Percentiles rank a stretch among this genome's conserved stretches.
These are phyloP conservation scores for Hippocampus kuda DNA, from an alignment of 2,797 vertebrate genomes.

Conservation along the genomic window DNA sequence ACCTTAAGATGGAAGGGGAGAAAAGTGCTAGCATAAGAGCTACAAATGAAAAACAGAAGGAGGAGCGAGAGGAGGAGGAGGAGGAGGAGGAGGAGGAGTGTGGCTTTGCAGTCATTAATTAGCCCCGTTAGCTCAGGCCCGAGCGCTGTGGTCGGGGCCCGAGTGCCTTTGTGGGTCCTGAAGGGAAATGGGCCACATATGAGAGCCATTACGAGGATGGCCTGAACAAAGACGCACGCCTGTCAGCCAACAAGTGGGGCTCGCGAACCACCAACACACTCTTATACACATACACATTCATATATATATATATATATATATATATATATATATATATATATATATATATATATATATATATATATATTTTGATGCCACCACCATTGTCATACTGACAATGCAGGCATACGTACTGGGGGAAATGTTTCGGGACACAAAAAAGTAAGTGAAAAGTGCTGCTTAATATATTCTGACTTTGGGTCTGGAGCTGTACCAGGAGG, in stretches of 20 bases:
- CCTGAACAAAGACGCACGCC: conserved; percentile 92
- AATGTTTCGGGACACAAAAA: too few relatives aligned
- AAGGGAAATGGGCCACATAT: conserved; percentile 84
- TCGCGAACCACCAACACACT: conserved; percentile 26
- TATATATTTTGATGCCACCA: neutral
- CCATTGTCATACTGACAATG: neutral
- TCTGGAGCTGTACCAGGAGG: too few relatives aligned
- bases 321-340: too few relatives aligned
- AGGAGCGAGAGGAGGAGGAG: conserved; percentile 35
- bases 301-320: too few relatives aligned
- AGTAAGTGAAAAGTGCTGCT: too few relatives aligned
- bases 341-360: too few relatives aligned
- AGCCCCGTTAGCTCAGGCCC: conserved; percentile 67
- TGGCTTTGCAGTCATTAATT: conserved; percentile 66
- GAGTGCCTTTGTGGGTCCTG: conserved; percentile 75
- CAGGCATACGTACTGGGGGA: too few relatives aligned
- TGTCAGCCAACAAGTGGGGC: conserved; percentile 84
- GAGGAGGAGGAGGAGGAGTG: conserved; percentile 50
- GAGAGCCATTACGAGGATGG: conserved; percentile 85
- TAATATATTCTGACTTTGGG: too few relatives aligned
- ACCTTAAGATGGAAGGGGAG: conserved; percentile 19
- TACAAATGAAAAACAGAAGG: conserved; percentile 54
- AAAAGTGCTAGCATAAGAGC: conserved; percentile 30
- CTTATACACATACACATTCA: conserved; percentile 28
- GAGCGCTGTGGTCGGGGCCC: conserved; percentile 62